Percentiles rank a stretch among this genome's conserved stretches.
phyloP scores from a whole-genome alignment of 2,113 vertebrate genomes.

The Cromileptes altivelis region DNA sequence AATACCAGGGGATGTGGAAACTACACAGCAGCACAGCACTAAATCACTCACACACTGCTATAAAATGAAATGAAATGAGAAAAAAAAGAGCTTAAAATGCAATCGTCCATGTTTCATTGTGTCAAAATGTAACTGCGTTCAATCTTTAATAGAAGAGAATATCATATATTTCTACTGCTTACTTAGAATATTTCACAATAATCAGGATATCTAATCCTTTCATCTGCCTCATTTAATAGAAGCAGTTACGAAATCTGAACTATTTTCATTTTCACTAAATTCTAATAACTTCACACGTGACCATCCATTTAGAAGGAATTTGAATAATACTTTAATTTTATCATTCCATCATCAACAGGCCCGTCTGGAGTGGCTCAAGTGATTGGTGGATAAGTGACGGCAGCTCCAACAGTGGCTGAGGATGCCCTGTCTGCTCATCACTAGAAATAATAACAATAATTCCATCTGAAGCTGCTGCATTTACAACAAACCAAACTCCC shows the following conservation, averaged over 20 bases:
- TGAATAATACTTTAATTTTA: not conserved
- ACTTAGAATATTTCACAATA: no score
- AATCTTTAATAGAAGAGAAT: not conserved
- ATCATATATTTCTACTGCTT: no score
- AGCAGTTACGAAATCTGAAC: not conserved
- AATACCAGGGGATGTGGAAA: constrained; percentile 24
- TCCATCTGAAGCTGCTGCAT: constrained; percentile 31
- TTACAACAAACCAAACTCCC: constrained; percentile 10
- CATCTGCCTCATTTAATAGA: not conserved
- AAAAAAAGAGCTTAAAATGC: not conserved
- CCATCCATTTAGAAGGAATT: not conserved
- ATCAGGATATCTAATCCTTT: not conserved
- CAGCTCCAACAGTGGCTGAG: not conserved
- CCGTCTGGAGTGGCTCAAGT: not conserved
- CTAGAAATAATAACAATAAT: constrained; percentile 28
- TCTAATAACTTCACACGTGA: not conserved
- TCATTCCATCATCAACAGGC: not conserved
- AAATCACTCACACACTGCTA: constrained; percentile 2
- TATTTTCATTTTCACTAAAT: not conserved
- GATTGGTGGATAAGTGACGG: not conserved
- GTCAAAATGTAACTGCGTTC: not conserved
- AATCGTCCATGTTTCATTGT: not conserved
- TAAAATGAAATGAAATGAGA: not conserved
- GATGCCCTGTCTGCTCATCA: constrained; percentile 19
- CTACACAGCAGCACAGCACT: not conserved